A percentile compares a stretch with the other conserved stretches of the same genome.
Evolutionary conservation across 2,888 invertebrate species (phyloP).

Genomic region (Drosophila kuntzei): DNA sequence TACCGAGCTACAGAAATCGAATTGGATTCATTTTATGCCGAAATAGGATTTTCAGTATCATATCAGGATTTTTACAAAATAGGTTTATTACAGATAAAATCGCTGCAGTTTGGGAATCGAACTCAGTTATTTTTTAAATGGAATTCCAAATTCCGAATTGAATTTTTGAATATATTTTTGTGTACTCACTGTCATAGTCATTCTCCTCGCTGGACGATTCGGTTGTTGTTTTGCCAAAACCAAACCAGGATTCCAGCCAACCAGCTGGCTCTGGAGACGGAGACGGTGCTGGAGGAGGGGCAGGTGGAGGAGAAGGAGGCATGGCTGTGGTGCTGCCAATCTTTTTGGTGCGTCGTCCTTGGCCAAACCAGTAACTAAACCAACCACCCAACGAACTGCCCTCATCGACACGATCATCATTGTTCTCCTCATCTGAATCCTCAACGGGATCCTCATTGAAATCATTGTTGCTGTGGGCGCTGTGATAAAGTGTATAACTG

Average conservation of each 20-base stretch:
- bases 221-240: slow-evolving; percentile 68
- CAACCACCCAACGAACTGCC: slow-evolving; percentile 68
- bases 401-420: slow-evolving; percentile 56
- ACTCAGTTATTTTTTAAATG: too few relatives aligned
- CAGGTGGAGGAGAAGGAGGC: slow-evolving; percentile 21
- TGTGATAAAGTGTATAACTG: slow-evolving; percentile 81
- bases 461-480: slow-evolving; percentile 62
- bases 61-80: too few relatives aligned
- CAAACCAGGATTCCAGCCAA: slow-evolving; percentile 84
- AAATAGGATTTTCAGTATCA: too few relatives aligned
- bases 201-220: slow-evolving; percentile 58
- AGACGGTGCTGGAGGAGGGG: slow-evolving; percentile 45
- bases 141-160: too few relatives aligned
- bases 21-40: too few relatives aligned
- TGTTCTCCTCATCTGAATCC: too few relatives aligned
- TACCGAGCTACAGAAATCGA: too few relatives aligned
- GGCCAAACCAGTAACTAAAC: slow-evolving; percentile 82
- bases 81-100: too few relatives aligned
- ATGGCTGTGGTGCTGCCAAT: slow-evolving; percentile 73
- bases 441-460: slow-evolving; percentile 39
- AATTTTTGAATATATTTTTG: too few relatives aligned
- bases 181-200: slow-evolving; percentile 79
- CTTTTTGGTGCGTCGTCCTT: slow-evolving; percentile 70
- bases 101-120: too few relatives aligned
- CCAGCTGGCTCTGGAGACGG: slow-evolving; percentile 62